A percentile compares a stretch with the other conserved stretches of the same genome.
Evolutionary conservation across 1,140 invertebrate species (phyloP).

Genomic region (Atta cephalotes): DNA sequence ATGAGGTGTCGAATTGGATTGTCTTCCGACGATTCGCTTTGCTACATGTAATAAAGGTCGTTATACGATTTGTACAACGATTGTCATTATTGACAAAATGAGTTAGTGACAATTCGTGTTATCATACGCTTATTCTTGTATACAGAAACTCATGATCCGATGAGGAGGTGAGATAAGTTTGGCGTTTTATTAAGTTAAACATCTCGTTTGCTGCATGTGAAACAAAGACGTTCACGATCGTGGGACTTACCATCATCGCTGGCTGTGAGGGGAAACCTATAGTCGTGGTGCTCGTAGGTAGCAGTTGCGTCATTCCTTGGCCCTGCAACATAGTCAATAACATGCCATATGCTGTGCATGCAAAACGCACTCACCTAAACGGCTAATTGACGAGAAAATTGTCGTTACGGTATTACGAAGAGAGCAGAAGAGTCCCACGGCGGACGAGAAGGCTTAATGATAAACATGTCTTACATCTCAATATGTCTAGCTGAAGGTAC

Average conservation of each 20-base stretch:
- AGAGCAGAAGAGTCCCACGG: conserved; percentile 37
- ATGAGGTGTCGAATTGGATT: conserved; percentile 4
- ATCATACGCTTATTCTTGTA: conserved; percentile 23
- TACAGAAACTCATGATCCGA: conserved; percentile 13
- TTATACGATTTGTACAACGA: conserved; percentile 17
- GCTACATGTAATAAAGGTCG: not conserved
- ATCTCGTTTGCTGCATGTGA: conserved; percentile 16
- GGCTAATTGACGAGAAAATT: conserved; percentile 72
- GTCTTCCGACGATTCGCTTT: not conserved
- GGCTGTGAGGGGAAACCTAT: conserved; percentile 82
- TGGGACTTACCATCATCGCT: conserved; percentile 83
- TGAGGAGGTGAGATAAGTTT: conserved; percentile 30
- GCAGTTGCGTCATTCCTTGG: conserved; percentile 86
- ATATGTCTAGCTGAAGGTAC: not conserved
- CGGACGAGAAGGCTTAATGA: conserved; percentile 9
- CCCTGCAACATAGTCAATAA: conserved; percentile 85
- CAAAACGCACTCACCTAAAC: conserved; percentile 81
- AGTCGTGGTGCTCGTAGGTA: conserved; percentile 77
- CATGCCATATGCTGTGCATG: conserved; percentile 86
- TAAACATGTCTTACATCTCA: conserved; percentile 22
- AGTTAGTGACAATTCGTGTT: conserved; percentile 61
- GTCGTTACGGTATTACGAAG: conserved; percentile 32
- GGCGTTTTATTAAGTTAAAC: conserved; percentile 34
- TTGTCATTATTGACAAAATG: conserved; percentile 32
- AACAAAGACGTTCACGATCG: conserved; percentile 22